These are phyloP conservation scores for Anableps anableps DNA, from an alignment of 2,797 vertebrate species.

Conservation along the genomic window DNA sequence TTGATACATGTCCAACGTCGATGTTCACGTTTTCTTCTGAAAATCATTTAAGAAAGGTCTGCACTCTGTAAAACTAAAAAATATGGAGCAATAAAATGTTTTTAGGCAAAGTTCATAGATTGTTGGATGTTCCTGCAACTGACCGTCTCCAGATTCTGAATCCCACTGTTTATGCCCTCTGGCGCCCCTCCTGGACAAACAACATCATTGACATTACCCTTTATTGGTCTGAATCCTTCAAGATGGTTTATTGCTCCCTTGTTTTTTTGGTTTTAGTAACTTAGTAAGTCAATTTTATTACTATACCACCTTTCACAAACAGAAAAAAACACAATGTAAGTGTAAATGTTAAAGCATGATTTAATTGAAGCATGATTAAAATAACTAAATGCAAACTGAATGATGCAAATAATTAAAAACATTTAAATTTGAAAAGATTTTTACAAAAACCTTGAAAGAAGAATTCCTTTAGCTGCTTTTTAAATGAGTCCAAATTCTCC, in stretches of 20 bases:
- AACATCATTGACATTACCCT: too few relatives aligned
- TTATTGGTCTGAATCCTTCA: too few relatives aligned
- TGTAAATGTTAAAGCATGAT: not conserved
- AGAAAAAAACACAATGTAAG: too few relatives aligned
- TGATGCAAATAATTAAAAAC: too few relatives aligned
- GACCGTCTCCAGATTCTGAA: too few relatives aligned
- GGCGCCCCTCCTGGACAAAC: not conserved
- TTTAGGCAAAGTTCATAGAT: not conserved
- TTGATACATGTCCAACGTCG: not conserved
- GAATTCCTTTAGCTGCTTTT: not conserved
- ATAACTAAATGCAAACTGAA: too few relatives aligned
- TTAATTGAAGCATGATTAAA: not conserved
- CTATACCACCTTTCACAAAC: too few relatives aligned
- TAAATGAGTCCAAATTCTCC: not conserved
- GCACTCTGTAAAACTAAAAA: not conserved
- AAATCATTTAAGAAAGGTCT: not conserved
- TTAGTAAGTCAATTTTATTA: too few relatives aligned
- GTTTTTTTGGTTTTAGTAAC: too few relatives aligned
- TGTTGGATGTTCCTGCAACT: too few relatives aligned
- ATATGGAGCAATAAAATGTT: not conserved
- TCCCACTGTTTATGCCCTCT: too few relatives aligned
- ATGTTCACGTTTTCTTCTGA: not conserved
- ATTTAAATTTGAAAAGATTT: not conserved
- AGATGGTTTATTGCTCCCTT: too few relatives aligned
- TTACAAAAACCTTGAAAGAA: not conserved